Evolutionary conservation across 2,113 vertebrate species (phyloP), one percentile per base, ranked within the genome.

Genomic region (Choloepus hoffmanni): DNA sequence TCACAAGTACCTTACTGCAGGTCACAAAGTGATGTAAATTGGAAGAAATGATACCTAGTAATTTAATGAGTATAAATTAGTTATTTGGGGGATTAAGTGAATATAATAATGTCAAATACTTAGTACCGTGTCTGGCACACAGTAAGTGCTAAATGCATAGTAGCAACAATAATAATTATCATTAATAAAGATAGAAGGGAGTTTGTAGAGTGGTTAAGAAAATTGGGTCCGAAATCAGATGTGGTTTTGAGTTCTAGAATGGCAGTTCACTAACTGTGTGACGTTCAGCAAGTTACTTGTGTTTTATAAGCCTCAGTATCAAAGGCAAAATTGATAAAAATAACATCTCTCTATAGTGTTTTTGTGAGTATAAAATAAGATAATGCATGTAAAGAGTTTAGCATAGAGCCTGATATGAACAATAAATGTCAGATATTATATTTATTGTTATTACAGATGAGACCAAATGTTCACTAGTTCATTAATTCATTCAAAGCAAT

Each of bases 391-490:
- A 23, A 85, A 89, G 33, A 79, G 23, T 36, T 92, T 40, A 33
- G 58, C 33, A 60, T 33, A 79, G 63, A 86, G 48, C 10, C 14
- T 33, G 14, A 40, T 21, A 78, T 68, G 73, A 19, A 76, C 13
- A 72, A 19, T 67, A 60, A 60, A 60, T 60, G 40, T 78, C 76
- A 81, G 87, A 30, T 68, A 36, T 55, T 63, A 50, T 65, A 72
- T 50, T 73, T 87, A 81, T 58, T 81, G 48, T 79, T 72, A 58
- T 63, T 40, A 83, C 1, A 60, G 55, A 87, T 60, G 70, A 86
- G 67, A 84, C 4, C 33, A 95, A 89, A 67, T 73, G 13, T 68
- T 94, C 21, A n/a, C 90, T 93, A 62, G 73, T 79, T 87, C 40
- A 53, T 79, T 90, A 45, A 73, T 43, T 95, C 33, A 74, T 48